phyloP scores from a whole-genome alignment of 2,113 vertebrate genomes.

The Aphelocoma coerulescens region DNA sequence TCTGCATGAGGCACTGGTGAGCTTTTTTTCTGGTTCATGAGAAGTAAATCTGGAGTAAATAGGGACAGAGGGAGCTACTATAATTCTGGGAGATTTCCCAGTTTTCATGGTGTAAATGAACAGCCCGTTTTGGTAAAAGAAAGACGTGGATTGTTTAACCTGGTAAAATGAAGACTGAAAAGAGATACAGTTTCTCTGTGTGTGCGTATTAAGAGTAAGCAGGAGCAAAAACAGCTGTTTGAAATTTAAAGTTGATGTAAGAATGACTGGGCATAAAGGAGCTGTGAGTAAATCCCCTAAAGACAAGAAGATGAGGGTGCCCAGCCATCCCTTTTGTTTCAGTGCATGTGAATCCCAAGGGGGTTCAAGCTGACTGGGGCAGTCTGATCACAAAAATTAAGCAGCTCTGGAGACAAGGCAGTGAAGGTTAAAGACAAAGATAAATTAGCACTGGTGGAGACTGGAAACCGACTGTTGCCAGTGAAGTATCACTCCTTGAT shows the following conservation, averaged over 20 bases:
- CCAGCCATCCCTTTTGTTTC: not conserved
- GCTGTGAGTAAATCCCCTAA: not conserved
- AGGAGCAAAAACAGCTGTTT: not conserved
- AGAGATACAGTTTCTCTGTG: not conserved
- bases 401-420: not conserved
- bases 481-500: not conserved
- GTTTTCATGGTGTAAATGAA: not conserved
- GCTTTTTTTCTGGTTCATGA: not conserved
- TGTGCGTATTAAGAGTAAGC: not conserved
- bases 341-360: accelerated
- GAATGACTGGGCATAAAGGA: not conserved
- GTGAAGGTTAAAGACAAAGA: not conserved
- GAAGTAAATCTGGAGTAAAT: not conserved
- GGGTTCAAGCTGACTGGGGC: not conserved
- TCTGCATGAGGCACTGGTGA: not conserved
- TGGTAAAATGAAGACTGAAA: not conserved
- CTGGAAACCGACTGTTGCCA: not conserved
- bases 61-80: not conserved
- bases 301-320: not conserved
- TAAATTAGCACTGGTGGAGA: not conserved
- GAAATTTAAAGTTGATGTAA: not conserved
- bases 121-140: not conserved
- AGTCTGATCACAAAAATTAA: not conserved
- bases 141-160: not conserved
- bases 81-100: not conserved